phyloP scores from a whole-genome alignment of 2,888 invertebrate genomes.

The Limulus polyphemus region DNA sequence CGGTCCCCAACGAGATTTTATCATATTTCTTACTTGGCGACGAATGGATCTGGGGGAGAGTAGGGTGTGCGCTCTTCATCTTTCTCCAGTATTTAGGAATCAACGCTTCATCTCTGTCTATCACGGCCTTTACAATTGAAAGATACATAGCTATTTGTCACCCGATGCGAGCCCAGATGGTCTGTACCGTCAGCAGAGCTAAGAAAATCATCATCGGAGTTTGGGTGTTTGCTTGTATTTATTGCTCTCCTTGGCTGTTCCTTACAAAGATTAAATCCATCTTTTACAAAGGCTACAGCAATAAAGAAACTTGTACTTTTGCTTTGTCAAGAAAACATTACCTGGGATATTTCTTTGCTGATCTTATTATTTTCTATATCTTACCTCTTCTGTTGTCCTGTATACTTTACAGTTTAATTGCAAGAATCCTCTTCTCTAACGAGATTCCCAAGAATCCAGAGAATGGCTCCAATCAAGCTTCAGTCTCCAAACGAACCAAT shows the following conservation, averaged over 20 bases:
- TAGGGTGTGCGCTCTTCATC: conserved; percentile 43
- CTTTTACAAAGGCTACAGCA: conserved; percentile 17
- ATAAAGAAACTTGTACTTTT: conserved; percentile 41
- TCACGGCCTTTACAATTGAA: conserved; percentile 51
- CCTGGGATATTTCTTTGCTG: conserved; percentile 45
- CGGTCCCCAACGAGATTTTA: conserved; percentile 45
- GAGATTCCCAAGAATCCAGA: conserved; percentile 16
- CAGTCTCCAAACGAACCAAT: conserved; percentile 16
- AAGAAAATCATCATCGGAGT: conserved; percentile 45
- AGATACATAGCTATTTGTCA: conserved; percentile 52
- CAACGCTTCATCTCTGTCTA: conserved; percentile 47
- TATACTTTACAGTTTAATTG: conserved; percentile 47
- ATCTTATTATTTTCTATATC: conserved; percentile 48
- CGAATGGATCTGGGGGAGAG: conserved; percentile 44
- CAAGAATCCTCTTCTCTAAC: conserved; percentile 38
- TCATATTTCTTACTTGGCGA: conserved; percentile 41
- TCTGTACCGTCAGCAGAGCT: conserved; percentile 49
- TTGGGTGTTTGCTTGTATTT: conserved; percentile 46
- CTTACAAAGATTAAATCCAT: conserved; percentile 39
- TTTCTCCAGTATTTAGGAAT: conserved; percentile 48
- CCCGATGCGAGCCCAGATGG: conserved; percentile 45
- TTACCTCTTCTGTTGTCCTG: conserved; percentile 46
- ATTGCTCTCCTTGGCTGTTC: conserved; percentile 49
- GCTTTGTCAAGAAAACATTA: conserved; percentile 38
- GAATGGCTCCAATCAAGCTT: conserved; percentile 9